These are phyloP conservation scores for Trididemnum nubilum DNA, from an alignment of 23 tunicate genomes.

Conservation along the genomic window DNA sequence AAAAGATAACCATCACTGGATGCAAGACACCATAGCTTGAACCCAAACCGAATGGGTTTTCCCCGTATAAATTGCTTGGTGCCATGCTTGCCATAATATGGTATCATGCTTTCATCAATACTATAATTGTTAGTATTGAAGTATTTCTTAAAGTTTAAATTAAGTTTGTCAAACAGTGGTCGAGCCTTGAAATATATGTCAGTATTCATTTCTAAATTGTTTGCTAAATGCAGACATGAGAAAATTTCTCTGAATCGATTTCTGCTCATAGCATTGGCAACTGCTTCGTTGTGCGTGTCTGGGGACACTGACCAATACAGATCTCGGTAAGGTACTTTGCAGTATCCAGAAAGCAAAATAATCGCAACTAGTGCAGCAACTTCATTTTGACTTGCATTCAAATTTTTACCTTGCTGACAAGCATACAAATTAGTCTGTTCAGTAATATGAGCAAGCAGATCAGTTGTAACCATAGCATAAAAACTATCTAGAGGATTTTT, in stretches of 20 bases:
- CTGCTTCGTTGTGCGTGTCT: constrained; percentile 27
- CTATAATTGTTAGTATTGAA: neutral
- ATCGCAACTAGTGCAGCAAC: neutral
- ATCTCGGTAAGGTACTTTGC: constrained; percentile 13
- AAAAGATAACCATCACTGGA: neutral
- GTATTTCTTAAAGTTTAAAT: neutral
- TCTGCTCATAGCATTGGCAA: constrained; percentile 2
- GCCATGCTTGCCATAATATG: constrained; percentile 7
- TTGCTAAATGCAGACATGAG: neutral
- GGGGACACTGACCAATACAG: constrained; percentile 9
- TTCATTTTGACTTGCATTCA: neutral
- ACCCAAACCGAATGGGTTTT: constrained; percentile 7
- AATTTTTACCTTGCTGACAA: neutral
- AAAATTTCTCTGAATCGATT: constrained; percentile 22
- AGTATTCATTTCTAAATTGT: neutral
- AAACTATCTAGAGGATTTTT: neutral
- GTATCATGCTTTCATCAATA: constrained; percentile 27
- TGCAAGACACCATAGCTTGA: constrained; percentile 14
- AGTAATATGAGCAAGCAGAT: neutral
- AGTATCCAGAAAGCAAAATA: neutral
- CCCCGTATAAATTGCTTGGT: constrained; percentile 23
- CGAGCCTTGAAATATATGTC: constrained; percentile 18
- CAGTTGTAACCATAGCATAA: neutral
- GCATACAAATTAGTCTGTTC: constrained; percentile 18
- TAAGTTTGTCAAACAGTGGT: neutral